A percentile compares a stretch with the other conserved stretches of the same genome.
Evolutionary conservation across 2,797 vertebrate genomes (phyloP).

Genomic region (Melanogrammus aeglefinus): DNA sequence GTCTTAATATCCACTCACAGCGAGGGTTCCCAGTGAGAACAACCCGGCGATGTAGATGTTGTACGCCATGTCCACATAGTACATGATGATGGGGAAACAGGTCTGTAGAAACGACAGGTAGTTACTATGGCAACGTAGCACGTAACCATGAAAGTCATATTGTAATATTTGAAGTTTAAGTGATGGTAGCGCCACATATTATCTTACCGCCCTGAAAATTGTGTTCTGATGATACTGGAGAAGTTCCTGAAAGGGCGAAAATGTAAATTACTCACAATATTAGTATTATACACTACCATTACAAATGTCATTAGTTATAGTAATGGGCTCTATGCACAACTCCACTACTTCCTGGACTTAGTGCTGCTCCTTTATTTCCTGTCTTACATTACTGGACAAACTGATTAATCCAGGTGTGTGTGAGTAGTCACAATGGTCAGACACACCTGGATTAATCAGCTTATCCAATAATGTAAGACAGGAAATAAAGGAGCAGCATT

Average conservation of each 20-base stretch:
- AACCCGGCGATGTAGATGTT: slow-evolving; percentile 12
- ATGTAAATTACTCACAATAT: background rate
- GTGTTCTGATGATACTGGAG: background rate
- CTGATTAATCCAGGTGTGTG: no score
- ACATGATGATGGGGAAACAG: slow-evolving; percentile 44
- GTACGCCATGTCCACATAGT: fast-evolving
- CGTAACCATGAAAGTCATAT: background rate
- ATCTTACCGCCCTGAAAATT: background rate
- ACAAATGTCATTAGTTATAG: background rate
- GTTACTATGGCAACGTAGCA: no score
- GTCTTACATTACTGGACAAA: no score
- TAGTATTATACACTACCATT: background rate
- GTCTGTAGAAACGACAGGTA: slow-evolving; percentile 25
- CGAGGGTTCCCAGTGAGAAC: slow-evolving; percentile 42
- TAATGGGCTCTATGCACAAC: no score
- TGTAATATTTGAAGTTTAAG: background rate
- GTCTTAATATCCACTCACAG: slow-evolving; percentile 40
- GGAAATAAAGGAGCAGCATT: no score
- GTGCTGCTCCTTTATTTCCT: no score
- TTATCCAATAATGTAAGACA: no score
- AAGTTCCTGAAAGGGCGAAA: background rate
- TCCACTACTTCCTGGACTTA: no score
- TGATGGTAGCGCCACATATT: no score
- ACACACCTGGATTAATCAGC: no score
- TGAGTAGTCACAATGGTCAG: no score